A percentile compares a stretch with the other conserved stretches of the same genome.
Evolutionary conservation across 2,888 invertebrate species (phyloP).

Genomic region (Oxystoma pomonae): DNA sequence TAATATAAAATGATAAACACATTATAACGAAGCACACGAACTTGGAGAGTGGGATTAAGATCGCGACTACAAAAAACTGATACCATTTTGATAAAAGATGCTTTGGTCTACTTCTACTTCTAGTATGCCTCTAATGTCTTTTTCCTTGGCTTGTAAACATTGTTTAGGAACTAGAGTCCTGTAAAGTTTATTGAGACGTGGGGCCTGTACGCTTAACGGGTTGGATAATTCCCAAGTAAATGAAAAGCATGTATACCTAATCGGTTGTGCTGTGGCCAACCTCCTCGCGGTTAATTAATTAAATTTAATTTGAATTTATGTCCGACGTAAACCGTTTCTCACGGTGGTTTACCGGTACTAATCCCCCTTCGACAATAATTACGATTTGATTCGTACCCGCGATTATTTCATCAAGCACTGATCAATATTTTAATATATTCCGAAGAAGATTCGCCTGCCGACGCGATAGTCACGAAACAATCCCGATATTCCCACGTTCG

Average conservation of each 20-base stretch:
- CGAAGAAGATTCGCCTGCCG: slow-evolving; percentile 27
- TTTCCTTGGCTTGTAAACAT: no score
- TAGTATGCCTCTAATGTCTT: no score
- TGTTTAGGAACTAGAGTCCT: no score
- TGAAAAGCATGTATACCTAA: slow-evolving; percentile 24
- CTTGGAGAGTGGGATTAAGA: no score
- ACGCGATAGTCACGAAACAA: slow-evolving; percentile 31
- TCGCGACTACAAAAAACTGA: no score
- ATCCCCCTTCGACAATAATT: slow-evolving; percentile 25
- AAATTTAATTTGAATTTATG: slow-evolving; percentile 28
- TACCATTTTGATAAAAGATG: no score
- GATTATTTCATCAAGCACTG: slow-evolving; percentile 29
- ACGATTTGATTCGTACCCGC: slow-evolving; percentile 29
- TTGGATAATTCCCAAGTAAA: slow-evolving; percentile 13
- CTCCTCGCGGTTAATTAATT: slow-evolving; percentile 24
- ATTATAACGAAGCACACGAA: no score
- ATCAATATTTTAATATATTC: slow-evolving; percentile 34
- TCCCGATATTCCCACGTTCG: slow-evolving; percentile 32
- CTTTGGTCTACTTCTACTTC: no score
- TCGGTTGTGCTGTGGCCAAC: slow-evolving; percentile 19
- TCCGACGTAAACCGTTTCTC: slow-evolving; percentile 25
- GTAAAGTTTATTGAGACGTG: no score
- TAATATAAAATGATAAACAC: no score
- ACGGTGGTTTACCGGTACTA: slow-evolving; percentile 28
- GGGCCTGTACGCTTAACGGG: no score